Conservation (phyloP, 2,797 vertebrate species). For the Lacerta viridis region DNA sequence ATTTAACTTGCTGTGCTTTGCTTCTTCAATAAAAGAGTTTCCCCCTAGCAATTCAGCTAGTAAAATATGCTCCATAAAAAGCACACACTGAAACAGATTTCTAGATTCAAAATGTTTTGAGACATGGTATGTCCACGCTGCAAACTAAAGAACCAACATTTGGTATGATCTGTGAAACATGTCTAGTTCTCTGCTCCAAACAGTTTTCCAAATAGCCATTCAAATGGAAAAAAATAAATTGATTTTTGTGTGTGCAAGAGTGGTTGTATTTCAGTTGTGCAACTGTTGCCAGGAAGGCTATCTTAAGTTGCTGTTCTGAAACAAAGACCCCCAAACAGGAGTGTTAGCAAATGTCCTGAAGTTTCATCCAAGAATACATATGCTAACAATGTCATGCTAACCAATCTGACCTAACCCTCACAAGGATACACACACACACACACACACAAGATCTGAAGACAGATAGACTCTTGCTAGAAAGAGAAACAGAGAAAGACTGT, state of each 20-base stretch:
- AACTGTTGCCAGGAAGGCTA: slow-evolving; percentile 61
- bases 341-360: neutral
- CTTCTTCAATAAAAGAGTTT: slow-evolving; percentile 36
- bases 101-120: slow-evolving; percentile 10
- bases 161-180: slow-evolving; percentile 39
- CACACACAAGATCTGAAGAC: too few relatives aligned
- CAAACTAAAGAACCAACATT: slow-evolving; percentile 37
- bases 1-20: slow-evolving; percentile 49
- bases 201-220: slow-evolving; percentile 34
- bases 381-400: neutral
- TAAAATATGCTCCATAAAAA: slow-evolving; percentile 14
- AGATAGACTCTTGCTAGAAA: too few relatives aligned
- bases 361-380: neutral
- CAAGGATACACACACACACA: too few relatives aligned
- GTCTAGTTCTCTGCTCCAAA: slow-evolving; percentile 36
- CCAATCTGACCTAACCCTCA: neutral
- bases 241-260: slow-evolving; percentile 44
- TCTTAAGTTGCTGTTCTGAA: slow-evolving; percentile 40
- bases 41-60: slow-evolving; percentile 22
- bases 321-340: slow-evolving; percentile 47
- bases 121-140: slow-evolving; percentile 1
- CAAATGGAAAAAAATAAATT: slow-evolving; percentile 50
- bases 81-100: neutral
- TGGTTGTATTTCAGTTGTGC: slow-evolving; percentile 48
- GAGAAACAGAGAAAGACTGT: neutral